Evolutionary conservation across 2,797 vertebrate species (phyloP), one percentile per base, ranked within the genome.

Genomic region (Gymnothorax javanicus): DNA sequence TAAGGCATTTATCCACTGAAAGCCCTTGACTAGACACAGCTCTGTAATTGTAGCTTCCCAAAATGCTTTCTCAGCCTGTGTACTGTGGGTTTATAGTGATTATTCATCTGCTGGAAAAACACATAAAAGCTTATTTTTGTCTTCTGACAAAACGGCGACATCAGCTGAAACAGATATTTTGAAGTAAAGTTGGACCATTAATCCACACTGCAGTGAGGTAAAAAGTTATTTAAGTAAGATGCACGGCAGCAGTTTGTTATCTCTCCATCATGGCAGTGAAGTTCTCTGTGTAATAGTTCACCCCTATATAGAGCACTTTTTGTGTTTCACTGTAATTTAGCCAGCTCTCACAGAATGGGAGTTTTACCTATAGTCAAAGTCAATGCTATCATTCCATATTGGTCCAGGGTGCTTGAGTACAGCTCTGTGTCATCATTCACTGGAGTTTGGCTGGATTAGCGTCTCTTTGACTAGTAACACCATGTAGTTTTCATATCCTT

Each of bases 281-380:
- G 87, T 86, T 86, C 50, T 27, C 60, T 43, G 82, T 71, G 83
- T 8, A 90, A 92, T 91, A 92, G 91, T 91, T 5, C 88, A 84
- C 87, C 57, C 33, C 33, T 43, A 56, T 90, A 90, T 88, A 88
- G 89, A 93, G 93, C 87, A 86, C 89, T 17, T n/a, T 62, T 62
- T 56, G 82, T 52, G 54, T 90, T 88, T 92, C 92, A 85, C 91
- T 92, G 93, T 94, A 92, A 93, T 91, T 93, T 92, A 91, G 87
- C 93, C 93, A 91, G 87, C 91, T 92, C 93, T 93, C 92, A 88
- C 88, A 84, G 5, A 87, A 25, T 27, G 11, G 23, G 81, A 83
- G 67, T 7, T 27, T 84, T 7, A 17, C 71, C 73, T 75, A 56
- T 84, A n/a, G 23, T 84, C 79, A 75, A 87, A 52, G 79, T 94